Evolutionary conservation across 2,797 vertebrate genomes (phyloP).

Genomic region (Coregonus ussuriensis): DNA sequence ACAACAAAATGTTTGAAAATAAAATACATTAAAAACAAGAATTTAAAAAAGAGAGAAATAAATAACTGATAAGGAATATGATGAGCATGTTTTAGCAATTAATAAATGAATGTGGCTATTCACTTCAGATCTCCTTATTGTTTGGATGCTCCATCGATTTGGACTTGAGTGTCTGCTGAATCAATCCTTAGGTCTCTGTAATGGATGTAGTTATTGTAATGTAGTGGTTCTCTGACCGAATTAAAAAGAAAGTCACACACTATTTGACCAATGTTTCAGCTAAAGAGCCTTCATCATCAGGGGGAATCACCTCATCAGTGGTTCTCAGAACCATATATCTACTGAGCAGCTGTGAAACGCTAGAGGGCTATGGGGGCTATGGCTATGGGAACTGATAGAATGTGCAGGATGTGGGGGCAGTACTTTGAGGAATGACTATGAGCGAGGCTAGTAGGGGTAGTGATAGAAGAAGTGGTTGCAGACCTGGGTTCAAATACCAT

Average conservation of each 20-base stretch:
- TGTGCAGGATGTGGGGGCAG: conserved; percentile 50
- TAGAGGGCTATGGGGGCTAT: background rate
- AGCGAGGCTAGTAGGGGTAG: conserved; percentile 54
- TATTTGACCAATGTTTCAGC: too few species aligned
- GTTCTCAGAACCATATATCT: background rate
- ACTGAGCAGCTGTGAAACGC: background rate
- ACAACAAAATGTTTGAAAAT: too few species aligned
- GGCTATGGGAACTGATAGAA: conserved; percentile 53
- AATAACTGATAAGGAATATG: too few species aligned
- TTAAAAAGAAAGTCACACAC: too few species aligned
- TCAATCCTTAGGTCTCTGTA: background rate
- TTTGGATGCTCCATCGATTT: background rate
- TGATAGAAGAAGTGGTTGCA: conserved; percentile 31
- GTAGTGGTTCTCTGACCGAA: too few species aligned
- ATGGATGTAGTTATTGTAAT: background rate
- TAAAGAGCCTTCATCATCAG: too few species aligned
- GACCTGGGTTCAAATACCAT: too few species aligned
- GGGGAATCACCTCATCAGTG: background rate
- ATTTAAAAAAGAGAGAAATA: too few species aligned
- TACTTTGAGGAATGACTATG: conserved; percentile 45
- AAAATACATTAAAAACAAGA: too few species aligned
- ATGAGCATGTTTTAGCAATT: too few species aligned
- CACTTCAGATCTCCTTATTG: background rate
- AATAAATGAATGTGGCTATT: too few species aligned
- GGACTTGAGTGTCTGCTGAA: background rate